phyloP scores from a whole-genome alignment of 1,140 invertebrate genomes.

The Zaprionus ghesquierei region DNA sequence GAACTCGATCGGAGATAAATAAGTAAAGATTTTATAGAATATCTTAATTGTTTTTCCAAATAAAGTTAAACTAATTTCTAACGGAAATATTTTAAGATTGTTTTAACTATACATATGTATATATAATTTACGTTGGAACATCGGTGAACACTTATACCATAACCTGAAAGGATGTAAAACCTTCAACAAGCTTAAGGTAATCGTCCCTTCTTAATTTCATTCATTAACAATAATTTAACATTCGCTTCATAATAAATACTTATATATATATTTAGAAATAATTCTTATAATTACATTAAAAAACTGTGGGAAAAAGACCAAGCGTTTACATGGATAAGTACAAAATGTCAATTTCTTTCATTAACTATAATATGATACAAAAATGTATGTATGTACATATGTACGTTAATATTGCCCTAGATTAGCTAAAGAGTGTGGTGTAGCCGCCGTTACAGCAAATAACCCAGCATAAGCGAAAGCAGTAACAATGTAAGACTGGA shows the following conservation, averaged over 20 bases:
- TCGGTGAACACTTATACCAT: background rate
- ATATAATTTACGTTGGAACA: background rate
- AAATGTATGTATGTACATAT: slow-evolving; percentile 37
- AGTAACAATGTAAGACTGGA: slow-evolving; percentile 55
- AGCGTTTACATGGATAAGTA: slow-evolving; percentile 3
- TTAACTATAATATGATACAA: slow-evolving; percentile 52
- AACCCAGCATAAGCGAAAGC: slow-evolving; percentile 59
- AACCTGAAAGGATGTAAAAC: background rate
- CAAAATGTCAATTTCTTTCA: background rate
- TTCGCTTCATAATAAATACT: background rate
- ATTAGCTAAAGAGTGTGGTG: slow-evolving; percentile 44
- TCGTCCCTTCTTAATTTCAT: background rate
- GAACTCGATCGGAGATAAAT: too few relatives aligned
- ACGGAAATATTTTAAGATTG: background rate
- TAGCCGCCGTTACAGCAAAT: slow-evolving; percentile 59
- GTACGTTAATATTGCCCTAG: slow-evolving; percentile 35
- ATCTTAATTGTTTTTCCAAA: too few relatives aligned
- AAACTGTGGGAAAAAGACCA: background rate
- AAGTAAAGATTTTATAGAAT: too few relatives aligned
- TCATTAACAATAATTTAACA: background rate
- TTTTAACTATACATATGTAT: background rate
- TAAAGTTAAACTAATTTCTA: background rate
- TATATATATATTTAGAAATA: background rate
- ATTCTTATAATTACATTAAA: background rate
- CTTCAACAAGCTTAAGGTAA: background rate